Conservation (phyloP, 2,888 invertebrate species). For the Philhelius pedissequus region DNA sequence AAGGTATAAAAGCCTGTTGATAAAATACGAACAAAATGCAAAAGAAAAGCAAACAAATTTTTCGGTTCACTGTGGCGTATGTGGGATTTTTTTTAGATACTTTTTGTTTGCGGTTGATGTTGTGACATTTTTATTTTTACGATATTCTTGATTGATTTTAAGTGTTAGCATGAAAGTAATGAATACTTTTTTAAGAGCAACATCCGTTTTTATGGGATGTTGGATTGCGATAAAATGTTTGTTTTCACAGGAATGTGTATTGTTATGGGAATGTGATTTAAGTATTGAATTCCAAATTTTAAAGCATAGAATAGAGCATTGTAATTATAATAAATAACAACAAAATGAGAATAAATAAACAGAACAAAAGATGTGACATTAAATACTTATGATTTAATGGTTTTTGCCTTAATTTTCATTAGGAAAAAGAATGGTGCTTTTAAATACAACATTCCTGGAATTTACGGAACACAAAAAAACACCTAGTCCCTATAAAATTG, state of each 20-base stretch:
- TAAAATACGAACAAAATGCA: background rate
- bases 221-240: background rate
- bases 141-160: background rate
- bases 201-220: background rate
- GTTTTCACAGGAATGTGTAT: background rate
- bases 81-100: background rate
- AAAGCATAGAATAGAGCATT: background rate
- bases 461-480: too few relatives aligned
- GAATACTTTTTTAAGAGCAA: background rate
- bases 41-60: too few relatives aligned
- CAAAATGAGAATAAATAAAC: background rate
- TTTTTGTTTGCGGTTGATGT: background rate
- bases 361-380: background rate
- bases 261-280: background rate
- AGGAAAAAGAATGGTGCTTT: too few relatives aligned
- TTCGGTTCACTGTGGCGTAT: background rate
- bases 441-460: too few relatives aligned
- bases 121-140: slow-evolving; percentile 13
- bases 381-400: background rate
- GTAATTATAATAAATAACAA: background rate
- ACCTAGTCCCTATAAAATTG: too few relatives aligned
- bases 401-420: too few relatives aligned
- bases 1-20: background rate
- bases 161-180: background rate
- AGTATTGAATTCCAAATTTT: background rate